Conservation (phyloP, 2,797 vertebrate species). For the Chrosomus eos region DNA sequence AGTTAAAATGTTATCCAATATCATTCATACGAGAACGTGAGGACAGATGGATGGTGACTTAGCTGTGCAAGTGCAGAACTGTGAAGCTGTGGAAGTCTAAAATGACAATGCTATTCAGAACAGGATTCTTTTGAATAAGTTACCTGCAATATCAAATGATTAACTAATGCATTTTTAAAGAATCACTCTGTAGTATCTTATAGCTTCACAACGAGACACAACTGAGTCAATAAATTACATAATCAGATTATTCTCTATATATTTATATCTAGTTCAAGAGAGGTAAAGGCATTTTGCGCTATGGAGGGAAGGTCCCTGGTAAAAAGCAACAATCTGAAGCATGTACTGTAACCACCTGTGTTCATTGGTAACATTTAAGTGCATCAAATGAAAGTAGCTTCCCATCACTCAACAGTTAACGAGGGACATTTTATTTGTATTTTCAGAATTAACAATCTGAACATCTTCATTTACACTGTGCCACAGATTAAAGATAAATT, state of each 20-base stretch:
- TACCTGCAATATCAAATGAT: neutral
- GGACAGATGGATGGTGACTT: slow-evolving; percentile 25
- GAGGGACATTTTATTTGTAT: neutral
- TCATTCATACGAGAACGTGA: slow-evolving; percentile 15
- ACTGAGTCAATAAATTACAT: slow-evolving; percentile 9
- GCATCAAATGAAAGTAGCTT: neutral
- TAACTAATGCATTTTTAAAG: neutral
- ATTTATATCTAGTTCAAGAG: neutral
- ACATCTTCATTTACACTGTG: neutral
- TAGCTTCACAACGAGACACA: neutral
- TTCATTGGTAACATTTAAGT: neutral
- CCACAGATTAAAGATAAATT: neutral
- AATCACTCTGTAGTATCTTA: neutral
- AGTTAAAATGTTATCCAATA: slow-evolving; percentile 45
- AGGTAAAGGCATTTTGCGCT: neutral
- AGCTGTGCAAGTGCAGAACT: neutral
- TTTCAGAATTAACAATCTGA: neutral
- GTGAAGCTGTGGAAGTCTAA: neutral
- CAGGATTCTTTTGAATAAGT: neutral
- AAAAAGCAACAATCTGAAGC: neutral
- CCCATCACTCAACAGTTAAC: neutral
- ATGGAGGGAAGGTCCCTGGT: neutral
- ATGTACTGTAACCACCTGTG: neutral
- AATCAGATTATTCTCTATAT: neutral
- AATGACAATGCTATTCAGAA: neutral